A percentile compares a stretch with the other conserved stretches of the same genome.
Evolutionary conservation across 2,797 vertebrate genomes (phyloP).

Genomic region (Hypotaenidia okinawae): DNA sequence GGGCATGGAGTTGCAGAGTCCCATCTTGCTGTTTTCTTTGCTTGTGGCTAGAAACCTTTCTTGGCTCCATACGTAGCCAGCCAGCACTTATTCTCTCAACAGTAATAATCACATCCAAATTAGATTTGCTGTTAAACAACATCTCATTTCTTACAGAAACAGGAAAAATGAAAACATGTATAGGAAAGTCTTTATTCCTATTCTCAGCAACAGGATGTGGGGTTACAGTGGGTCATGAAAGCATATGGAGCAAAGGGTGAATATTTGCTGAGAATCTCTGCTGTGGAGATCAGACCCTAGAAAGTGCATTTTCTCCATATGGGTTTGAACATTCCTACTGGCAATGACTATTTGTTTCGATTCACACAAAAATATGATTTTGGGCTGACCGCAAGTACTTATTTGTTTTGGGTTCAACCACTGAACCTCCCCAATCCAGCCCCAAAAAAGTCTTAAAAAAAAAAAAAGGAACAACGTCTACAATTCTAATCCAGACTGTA

Average conservation of each 20-base stretch:
- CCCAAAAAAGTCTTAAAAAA: neutral
- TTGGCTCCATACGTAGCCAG: constrained; percentile 30
- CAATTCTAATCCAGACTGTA: neutral
- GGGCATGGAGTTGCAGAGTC: neutral
- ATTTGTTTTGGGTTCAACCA: constrained; percentile 21
- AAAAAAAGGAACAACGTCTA: neutral
- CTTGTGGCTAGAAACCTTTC: constrained; percentile 32
- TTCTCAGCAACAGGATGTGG: constrained; percentile 15
- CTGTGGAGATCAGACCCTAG: neutral
- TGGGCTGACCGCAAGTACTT: neutral
- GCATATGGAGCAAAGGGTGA: constrained; percentile 26
- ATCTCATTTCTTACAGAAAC: constrained; percentile 41
- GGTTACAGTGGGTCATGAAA: constrained; percentile 23
- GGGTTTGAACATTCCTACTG: neutral
- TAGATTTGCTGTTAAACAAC: constrained; percentile 54
- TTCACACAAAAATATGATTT: constrained; percentile 35
- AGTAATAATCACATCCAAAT: constrained; percentile 67
- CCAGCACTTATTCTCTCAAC: constrained; percentile 60
- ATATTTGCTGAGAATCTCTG: constrained; percentile 20
- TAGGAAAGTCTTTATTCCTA: constrained; percentile 48
- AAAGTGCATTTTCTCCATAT: neutral
- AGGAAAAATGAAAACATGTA: constrained; percentile 45
- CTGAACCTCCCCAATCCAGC: neutral
- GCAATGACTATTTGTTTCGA: neutral
- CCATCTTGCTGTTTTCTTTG: neutral